These are phyloP conservation scores for Hesperia comma DNA, from an alignment of 2,888 invertebrate genomes.

Conservation along the genomic window DNA sequence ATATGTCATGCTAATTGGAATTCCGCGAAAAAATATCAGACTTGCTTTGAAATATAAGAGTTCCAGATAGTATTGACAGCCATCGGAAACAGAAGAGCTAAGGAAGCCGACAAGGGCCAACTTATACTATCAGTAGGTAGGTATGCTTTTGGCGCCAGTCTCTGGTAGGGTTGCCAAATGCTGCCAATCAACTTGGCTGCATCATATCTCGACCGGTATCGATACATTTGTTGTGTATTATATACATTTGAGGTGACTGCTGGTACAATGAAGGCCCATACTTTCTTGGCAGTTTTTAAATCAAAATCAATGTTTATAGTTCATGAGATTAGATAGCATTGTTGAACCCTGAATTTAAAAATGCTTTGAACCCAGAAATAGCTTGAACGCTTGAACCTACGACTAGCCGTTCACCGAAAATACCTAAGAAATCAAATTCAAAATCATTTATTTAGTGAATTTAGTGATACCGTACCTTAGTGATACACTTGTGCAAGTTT, in stretches of 20 bases:
- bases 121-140: constrained; percentile 28
- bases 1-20: not conserved
- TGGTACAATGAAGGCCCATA: no score
- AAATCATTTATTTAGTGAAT: no score
- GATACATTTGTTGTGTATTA: not conserved
- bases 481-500: no score
- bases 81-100: constrained; percentile 27
- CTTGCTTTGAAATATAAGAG: constrained; percentile 21
- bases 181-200: constrained; percentile 10
- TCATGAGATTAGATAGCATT: no score
- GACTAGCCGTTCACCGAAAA: no score
- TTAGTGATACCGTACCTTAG: no score
- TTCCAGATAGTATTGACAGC: constrained; percentile 30
- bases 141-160: constrained; percentile 17
- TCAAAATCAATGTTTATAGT: no score
- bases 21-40: constrained; percentile 1
- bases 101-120: constrained; percentile 32
- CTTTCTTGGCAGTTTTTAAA: no score
- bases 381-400: no score
- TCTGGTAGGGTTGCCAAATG: constrained; percentile 25
- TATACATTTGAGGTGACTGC: not conserved
- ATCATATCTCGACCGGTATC: constrained; percentile 8
- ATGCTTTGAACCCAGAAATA: no score
- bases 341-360: no score
- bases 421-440: no score